Evolutionary conservation across 2,888 invertebrate genomes (phyloP).

Genomic region (Cataglyphis rosenhaueri): DNA sequence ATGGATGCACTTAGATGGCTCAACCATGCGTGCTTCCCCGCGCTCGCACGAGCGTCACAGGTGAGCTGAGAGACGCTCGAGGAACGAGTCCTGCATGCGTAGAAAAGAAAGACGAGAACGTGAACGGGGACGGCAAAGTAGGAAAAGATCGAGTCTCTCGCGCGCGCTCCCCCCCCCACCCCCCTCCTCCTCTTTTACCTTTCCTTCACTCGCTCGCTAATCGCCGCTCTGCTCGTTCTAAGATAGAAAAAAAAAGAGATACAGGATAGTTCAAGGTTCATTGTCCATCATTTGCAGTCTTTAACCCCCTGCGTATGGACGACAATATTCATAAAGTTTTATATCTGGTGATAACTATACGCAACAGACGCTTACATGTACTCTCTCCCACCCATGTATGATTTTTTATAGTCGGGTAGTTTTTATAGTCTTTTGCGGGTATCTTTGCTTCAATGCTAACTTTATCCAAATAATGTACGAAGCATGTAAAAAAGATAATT

Average conservation of each 20-base stretch:
- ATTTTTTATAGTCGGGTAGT: background rate
- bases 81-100: conserved; percentile 65
- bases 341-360: background rate
- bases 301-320: background rate
- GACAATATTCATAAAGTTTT: background rate
- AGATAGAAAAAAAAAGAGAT: conserved; percentile 5
- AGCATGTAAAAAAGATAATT: background rate
- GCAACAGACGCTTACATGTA: background rate
- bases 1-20: conserved; percentile 75
- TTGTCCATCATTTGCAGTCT: background rate
- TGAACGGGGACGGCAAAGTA: conserved; percentile 46
- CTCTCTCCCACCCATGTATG: background rate
- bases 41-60: conserved; percentile 74
- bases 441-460: background rate
- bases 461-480: background rate
- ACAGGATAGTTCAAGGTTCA: conserved; percentile 4
- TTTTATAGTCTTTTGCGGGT: no score
- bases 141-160: conserved; percentile 43
- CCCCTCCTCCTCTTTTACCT: background rate
- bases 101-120: conserved; percentile 51
- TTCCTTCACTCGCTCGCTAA: conserved; percentile 30
- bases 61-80: conserved; percentile 70
- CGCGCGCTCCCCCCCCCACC: background rate
- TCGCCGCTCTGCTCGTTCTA: conserved; percentile 14
- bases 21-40: conserved; percentile 83